phyloP scores from a whole-genome alignment of 1,140 invertebrate species.

The Sarcophaga bullata region DNA sequence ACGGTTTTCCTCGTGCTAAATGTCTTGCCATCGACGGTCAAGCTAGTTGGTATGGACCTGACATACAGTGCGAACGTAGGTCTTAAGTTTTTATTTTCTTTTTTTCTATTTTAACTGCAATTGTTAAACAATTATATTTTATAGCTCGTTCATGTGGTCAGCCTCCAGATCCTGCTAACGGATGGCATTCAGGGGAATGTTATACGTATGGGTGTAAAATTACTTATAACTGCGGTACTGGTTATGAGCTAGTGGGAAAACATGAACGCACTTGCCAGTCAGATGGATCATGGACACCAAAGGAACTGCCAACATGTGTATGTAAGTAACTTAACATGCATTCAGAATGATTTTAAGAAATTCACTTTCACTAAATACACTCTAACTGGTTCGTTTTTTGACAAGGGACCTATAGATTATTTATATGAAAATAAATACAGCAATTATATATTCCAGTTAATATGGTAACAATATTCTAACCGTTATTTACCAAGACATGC shows the following conservation, averaged over 20 bases:
- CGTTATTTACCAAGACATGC: too few species aligned
- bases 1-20: conserved; percentile 86
- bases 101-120: background rate
- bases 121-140: conserved; percentile 34
- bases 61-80: conserved; percentile 93
- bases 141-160: conserved; percentile 85
- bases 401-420: too few species aligned
- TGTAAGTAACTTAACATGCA: conserved; percentile 70
- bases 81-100: background rate
- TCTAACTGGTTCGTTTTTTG: too few species aligned
- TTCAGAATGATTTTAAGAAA: background rate
- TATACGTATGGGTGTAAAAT: conserved; percentile 92
- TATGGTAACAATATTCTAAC: too few species aligned
- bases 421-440: too few species aligned
- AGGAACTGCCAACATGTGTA: conserved; percentile 88
- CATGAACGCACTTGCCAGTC: conserved; percentile 85
- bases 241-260: conserved; percentile 89
- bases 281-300: conserved; percentile 89
- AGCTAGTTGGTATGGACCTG: conserved; percentile 92
- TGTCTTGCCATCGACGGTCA: conserved; percentile 89
- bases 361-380: too few species aligned
- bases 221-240: conserved; percentile 91
- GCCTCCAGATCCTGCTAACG: conserved; percentile 89
- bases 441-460: too few species aligned
- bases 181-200: conserved; percentile 90